phyloP scores from a whole-genome alignment of 2,888 invertebrate genomes.

The Cyclophora albipunctata region DNA sequence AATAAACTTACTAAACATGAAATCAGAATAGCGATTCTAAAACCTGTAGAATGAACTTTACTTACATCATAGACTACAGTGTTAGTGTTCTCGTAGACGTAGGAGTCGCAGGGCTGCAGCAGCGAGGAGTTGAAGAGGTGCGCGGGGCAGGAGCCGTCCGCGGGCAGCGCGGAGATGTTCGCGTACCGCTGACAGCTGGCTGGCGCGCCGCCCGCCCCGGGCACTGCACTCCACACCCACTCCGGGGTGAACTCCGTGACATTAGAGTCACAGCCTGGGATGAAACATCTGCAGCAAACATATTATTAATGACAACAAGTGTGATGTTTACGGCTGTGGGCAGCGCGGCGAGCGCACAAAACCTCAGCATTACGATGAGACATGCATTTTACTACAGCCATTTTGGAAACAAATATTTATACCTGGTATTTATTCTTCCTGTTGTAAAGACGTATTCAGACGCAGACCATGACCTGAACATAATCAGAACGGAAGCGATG shows the following conservation, averaged over 20 bases:
- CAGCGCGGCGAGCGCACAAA: no score
- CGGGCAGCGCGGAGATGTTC: constrained; percentile 10
- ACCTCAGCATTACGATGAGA: not conserved
- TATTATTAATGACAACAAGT: no score
- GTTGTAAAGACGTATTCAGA: not conserved
- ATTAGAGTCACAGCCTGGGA: constrained; percentile 41
- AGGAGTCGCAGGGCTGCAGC: constrained; percentile 32
- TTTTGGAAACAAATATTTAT: not conserved
- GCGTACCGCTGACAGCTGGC: constrained; percentile 63
- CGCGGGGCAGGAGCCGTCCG: constrained; percentile 33
- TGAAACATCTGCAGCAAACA: constrained; percentile 32
- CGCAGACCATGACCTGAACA: not conserved
- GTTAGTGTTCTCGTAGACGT: constrained; percentile 45
- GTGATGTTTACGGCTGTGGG: no score
- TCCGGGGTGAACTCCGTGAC: constrained; percentile 38
- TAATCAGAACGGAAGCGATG: not conserved
- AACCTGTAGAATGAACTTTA: not conserved
- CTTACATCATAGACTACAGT: constrained; percentile 38
- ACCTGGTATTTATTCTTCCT: not conserved
- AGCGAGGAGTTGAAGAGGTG: constrained; percentile 33
- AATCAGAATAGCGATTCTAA: no score
- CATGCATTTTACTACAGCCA: not conserved
- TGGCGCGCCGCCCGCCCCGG: constrained; percentile 33
- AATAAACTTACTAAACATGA: no score
- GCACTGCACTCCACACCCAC: constrained; percentile 65